phyloP scores from a whole-genome alignment of 2,113 vertebrate genomes.

The Monopterus albus region DNA sequence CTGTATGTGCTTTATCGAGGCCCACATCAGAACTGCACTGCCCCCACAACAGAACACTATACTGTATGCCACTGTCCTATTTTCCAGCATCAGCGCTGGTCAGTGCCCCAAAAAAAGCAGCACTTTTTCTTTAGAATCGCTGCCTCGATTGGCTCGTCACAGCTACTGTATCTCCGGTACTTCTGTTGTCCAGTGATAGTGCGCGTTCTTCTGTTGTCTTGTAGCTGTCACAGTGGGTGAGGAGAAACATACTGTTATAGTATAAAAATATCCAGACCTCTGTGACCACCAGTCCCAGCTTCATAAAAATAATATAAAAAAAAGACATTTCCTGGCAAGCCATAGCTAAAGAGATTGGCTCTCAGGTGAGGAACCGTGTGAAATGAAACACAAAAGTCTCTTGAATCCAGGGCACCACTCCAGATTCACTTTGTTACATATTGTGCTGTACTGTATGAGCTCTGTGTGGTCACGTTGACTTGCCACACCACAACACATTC shows the following conservation, averaged over 20 bases:
- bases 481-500: not conserved
- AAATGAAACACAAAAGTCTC: slow-evolving; percentile 14
- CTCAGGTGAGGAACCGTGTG: not conserved
- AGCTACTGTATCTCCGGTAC: slow-evolving; percentile 6
- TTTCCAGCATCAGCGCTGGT: slow-evolving; percentile 40
- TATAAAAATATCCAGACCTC: slow-evolving; percentile 44
- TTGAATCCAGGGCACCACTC: slow-evolving; percentile 16
- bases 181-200: slow-evolving; percentile 4
- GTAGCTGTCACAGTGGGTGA: slow-evolving; percentile 28
- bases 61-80: slow-evolving; percentile 37
- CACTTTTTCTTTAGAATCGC: slow-evolving; percentile 21
- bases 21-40: slow-evolving; percentile 2
- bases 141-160: slow-evolving; percentile 37
- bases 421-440: slow-evolving; percentile 19
- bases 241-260: slow-evolving; percentile 15
- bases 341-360: not conserved
- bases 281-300: slow-evolving; percentile 24
- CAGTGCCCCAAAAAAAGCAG: slow-evolving; percentile 44
- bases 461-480: not conserved
- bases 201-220: slow-evolving; percentile 15
- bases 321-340: slow-evolving; percentile 13
- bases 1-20: slow-evolving; percentile 7
- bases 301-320: slow-evolving; percentile 23
- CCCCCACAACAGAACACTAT: slow-evolving; percentile 5
- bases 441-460: not conserved